A percentile compares a stretch with the other conserved stretches of the same genome.
phyloP scores from a whole-genome alignment of 2,888 invertebrate genomes.

The Diogma glabrata region DNA sequence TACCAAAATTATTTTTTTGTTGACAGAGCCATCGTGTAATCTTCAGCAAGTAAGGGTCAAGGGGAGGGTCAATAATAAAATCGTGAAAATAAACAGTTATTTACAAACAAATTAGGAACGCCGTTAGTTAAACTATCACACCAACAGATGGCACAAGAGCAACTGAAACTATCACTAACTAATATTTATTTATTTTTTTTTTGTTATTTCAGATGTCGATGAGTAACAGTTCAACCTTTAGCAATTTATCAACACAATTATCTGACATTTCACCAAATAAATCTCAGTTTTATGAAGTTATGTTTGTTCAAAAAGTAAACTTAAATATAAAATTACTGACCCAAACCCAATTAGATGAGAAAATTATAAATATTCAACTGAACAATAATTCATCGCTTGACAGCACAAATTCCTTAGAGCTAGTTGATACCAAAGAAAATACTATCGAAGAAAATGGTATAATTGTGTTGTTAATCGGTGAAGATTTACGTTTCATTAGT shows the following conservation, averaged over 20 bases:
- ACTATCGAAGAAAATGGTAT: slow-evolving; percentile 72
- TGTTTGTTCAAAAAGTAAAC: slow-evolving; percentile 39
- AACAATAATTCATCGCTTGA: not conserved
- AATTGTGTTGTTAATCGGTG: slow-evolving; percentile 84
- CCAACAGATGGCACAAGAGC: too few species aligned
- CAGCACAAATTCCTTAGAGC: slow-evolving; percentile 19
- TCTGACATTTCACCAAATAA: slow-evolving; percentile 71
- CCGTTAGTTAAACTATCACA: too few species aligned
- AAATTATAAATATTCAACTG: not conserved
- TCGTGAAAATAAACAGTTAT: not conserved
- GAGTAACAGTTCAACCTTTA: slow-evolving; percentile 26
- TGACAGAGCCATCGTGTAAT: too few species aligned
- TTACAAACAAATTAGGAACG: not conserved
- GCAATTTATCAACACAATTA: slow-evolving; percentile 29
- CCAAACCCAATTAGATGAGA: slow-evolving; percentile 6
- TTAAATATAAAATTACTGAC: not conserved
- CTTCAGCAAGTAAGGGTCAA: too few species aligned
- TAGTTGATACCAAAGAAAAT: too few species aligned
- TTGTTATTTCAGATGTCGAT: not conserved
- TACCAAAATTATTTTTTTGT: too few species aligned
- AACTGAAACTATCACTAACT: too few species aligned
- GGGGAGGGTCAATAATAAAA: too few species aligned
- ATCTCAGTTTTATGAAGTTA: slow-evolving; percentile 82
- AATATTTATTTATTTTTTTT: not conserved
- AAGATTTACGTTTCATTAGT: slow-evolving; percentile 80